phyloP scores from a whole-genome alignment of 2,113 vertebrate species.

The Ivindomyrus marchei region DNA sequence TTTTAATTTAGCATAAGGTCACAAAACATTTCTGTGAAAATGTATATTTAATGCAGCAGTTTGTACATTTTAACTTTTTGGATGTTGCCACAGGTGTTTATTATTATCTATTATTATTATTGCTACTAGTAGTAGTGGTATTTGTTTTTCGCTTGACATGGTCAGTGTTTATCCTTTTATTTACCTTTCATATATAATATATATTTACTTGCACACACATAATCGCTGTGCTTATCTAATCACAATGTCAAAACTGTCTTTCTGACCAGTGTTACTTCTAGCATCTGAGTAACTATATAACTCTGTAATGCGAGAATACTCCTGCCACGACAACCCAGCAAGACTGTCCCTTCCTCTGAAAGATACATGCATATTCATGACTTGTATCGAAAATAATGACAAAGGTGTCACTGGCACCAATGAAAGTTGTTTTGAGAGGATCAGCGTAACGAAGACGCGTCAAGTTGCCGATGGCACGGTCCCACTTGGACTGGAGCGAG shows the following conservation, averaged over 20 bases:
- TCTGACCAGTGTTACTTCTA: not conserved
- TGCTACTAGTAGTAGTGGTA: not conserved
- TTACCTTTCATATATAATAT: not conserved
- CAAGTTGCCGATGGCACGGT: not conserved
- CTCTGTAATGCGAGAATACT: not conserved
- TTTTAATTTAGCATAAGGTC: not conserved
- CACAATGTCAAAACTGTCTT: not conserved
- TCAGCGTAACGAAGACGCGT: not conserved
- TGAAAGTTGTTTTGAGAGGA: not conserved
- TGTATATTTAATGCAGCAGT: not conserved
- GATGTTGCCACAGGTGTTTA: not conserved
- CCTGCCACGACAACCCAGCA: no score
- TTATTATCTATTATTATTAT: not conserved
- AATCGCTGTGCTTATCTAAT: not conserved
- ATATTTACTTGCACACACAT: not conserved
- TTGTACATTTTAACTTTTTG: not conserved
- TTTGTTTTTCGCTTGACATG: not conserved
- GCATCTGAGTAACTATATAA: not conserved
- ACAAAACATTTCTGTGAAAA: not conserved
- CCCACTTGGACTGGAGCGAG: conserved; percentile 15
- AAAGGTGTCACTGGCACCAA: not conserved
- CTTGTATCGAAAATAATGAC: not conserved
- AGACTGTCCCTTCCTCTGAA: not conserved
- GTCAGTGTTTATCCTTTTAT: not conserved
- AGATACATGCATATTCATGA: not conserved